Conservation (phyloP, 2,797 vertebrate genomes). For the Naso thynnoides region DNA sequence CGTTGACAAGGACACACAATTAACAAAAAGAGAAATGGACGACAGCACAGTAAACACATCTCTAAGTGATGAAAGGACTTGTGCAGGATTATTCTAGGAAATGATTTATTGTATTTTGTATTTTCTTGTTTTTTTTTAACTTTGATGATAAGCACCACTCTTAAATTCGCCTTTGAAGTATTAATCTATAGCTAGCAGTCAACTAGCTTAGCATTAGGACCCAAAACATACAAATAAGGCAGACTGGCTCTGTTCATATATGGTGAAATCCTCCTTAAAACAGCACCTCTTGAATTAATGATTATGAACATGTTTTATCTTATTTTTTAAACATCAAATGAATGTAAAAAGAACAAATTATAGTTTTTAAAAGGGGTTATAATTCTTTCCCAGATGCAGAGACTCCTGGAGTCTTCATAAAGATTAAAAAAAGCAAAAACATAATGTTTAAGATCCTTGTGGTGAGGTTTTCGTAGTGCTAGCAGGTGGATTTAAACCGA, state of each 20-base stretch:
- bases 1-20: conserved; percentile 34
- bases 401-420: not conserved
- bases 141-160: not conserved
- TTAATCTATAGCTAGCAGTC: not conserved
- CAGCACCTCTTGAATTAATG: not conserved
- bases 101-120: no score
- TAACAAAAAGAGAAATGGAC: conserved; percentile 22
- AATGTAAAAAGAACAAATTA: not conserved
- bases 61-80: not conserved
- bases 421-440: not conserved
- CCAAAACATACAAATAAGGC: not conserved
- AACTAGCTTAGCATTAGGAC: not conserved
- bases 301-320: not conserved
- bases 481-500: no score
- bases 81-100: not conserved
- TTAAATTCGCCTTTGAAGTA: not conserved
- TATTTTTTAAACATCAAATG: not conserved
- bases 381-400: not conserved
- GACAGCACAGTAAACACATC: not conserved
- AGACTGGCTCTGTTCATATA: no score
- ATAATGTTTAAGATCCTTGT: not conserved
- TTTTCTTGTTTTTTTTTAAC: not conserved
- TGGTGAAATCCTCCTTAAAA: not conserved
- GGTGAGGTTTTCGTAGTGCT: not conserved
- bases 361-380: not conserved